Base-by-base conservation (phyloP, 2,797 vertebrate species). In the Apogon talboti region DNA sequence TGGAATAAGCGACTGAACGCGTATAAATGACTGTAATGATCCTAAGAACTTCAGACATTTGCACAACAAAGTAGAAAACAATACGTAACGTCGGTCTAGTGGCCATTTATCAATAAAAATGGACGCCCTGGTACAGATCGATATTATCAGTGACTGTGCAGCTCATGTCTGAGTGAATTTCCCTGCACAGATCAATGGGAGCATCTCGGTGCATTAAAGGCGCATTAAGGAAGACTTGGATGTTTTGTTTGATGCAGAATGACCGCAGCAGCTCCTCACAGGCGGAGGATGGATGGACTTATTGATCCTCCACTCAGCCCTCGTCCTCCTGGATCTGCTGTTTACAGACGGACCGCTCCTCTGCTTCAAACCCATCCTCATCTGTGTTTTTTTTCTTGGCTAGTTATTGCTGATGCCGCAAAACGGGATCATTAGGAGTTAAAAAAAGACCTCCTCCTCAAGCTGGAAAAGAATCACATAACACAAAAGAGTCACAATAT, bases 171-270 rank as follows among this genome's bases (percentile, higher is more conserved):
- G 52, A 79, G 53, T 72, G 52, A 55, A 56, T 46, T 76, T 71
- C 47, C 37, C 66, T 54, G 44, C 40, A 41, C 45, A 0, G 62
- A 80, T 86, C 76, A 62, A 81, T 86, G 66, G 55, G 70, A 41
- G 53, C 59, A 43, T 65, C 50, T 12, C 9, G n/a, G 46, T 44
- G 57, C 72, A 79, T 80, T 81, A 77, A 76, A 79, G 58, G 33
- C 44, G 43, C 83, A 83, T 84, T 81, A 88, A 64, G 60, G 60
- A 13, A 52, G 38, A 51, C 57, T 13, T 24, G 48, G 28, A 30
- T 33, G 43, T 68, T 65, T 21, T 28, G 49, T 35, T 46, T n/a
- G n/a, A 14, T 16, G 35, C 24, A 19, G 24, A 14, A 43, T 68
- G 57, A 75, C 37, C 48, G 49, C 48, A 71, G 49, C 52, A 41